Conservation (phyloP, 2,888 invertebrate species). For the Nomada fabriciana region DNA sequence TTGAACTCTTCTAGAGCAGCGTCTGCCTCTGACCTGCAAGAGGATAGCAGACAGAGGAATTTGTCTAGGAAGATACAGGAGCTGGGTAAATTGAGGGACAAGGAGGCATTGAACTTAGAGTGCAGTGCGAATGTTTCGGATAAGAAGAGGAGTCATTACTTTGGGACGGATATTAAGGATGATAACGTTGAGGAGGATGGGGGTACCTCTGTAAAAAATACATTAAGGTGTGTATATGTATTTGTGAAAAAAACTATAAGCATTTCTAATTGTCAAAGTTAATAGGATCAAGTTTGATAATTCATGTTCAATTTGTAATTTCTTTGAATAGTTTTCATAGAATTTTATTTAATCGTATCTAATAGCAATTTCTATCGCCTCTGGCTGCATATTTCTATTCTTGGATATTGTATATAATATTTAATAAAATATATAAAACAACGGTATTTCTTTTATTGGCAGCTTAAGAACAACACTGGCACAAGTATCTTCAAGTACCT, state of each 20-base stretch:
- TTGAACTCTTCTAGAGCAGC: conserved; percentile 92
- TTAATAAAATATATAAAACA: no score
- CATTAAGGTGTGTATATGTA: conserved; percentile 34
- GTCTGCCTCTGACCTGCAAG: conserved; percentile 93
- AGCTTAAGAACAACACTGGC: conserved; percentile 59
- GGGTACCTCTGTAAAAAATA: conserved; percentile 9
- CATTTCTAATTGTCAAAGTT: no score
- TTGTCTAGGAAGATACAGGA: conserved; percentile 56
- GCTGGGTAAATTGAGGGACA: conserved; percentile 40
- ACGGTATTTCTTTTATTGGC: not conserved
- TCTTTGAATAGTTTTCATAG: not conserved
- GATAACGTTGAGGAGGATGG: conserved; percentile 3
- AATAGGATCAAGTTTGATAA: no score
- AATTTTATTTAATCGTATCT: not conserved
- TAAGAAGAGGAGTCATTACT: conserved; percentile 42
- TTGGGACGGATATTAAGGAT: conserved; percentile 27
- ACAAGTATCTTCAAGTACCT: conserved; percentile 41
- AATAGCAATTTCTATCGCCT: not conserved
- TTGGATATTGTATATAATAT: no score
- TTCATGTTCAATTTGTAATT: no score
- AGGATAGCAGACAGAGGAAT: conserved; percentile 76
- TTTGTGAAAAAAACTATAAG: no score
- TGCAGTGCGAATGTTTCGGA: conserved; percentile 12
- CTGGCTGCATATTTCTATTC: no score
- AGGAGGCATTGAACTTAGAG: conserved; percentile 46